Conservation (phyloP, 2,113 vertebrate species). For the Delphinapterus leucas region DNA sequence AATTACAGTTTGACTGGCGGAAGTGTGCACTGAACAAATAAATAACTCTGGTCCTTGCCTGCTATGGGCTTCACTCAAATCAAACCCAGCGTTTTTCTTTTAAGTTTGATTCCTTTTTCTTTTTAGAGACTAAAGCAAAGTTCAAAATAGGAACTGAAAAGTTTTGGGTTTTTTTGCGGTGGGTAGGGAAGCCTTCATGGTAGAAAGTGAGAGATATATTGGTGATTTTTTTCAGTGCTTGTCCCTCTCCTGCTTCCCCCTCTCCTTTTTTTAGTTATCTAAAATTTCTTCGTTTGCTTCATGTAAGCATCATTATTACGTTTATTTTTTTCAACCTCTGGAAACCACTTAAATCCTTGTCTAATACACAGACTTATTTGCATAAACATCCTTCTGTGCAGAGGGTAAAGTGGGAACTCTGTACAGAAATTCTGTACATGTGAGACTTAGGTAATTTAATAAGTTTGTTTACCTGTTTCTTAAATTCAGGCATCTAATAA, state of each 20-base stretch:
- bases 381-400: not conserved
- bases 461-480: not conserved
- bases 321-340: not conserved
- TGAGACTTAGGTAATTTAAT: not conserved
- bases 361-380: constrained; percentile 38
- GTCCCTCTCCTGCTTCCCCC: not conserved
- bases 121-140: constrained; percentile 8
- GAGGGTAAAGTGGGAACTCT: not conserved
- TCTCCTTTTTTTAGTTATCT: not conserved
- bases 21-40: not conserved
- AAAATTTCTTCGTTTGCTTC: not conserved
- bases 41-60: not conserved
- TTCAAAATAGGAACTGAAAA: constrained; percentile 24
- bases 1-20: not conserved
- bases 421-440: constrained; percentile 9
- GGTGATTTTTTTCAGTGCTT: not conserved
- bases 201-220: constrained; percentile 44
- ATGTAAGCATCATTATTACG: constrained; percentile 41
- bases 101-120: constrained; percentile 13
- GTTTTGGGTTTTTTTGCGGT: not conserved
- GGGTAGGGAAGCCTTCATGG: not conserved
- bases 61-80: not conserved
- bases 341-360: constrained; percentile 22
- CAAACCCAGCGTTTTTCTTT: constrained; percentile 5
- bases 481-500: constrained; percentile 49